Base-by-base conservation (phyloP, 2,888 invertebrate genomes). In the Malacosoma neustria region DNA sequence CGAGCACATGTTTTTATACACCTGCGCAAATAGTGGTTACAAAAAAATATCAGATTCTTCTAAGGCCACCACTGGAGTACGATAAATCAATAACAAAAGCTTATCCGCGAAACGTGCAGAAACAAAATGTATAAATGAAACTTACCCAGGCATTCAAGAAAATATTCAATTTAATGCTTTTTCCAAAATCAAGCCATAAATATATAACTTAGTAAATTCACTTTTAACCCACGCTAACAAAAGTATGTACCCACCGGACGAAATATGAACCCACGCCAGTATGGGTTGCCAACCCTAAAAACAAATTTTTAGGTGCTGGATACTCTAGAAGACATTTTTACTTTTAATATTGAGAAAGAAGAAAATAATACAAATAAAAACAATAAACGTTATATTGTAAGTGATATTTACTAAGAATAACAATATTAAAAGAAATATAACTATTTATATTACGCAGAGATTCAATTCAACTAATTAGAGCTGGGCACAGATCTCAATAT, bases 151-250 rank as follows among this genome's bases (percentile, higher is more conserved):
- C 22, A 48, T 63, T 56, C 40, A 49, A 48, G 45, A 47, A 46
- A 46, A 39, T 37, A 42, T 51, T 51, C 46, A 42, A 35, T 45
- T 33, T 43, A 35, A 39, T 38, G 22, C 46, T 49, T 59, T 54
- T 35, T 39, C 48, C n/a, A 40, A 42, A 22, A 22, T 9, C 9
- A 22, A 22, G 22, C 22, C 5, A 7, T 22, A 22, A 22, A 22
- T 22, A 22, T 22, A 7, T 22, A 22, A 7, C 9, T 4, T 22
- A 22, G 9, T 22, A 22, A 9, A 22, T 22, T n/a, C n/a, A n/a
- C n/a, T n/a, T 57, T 59, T 61, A 64, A 76, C 77, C 80, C 81
- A 81, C 82, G 82, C 82, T 60, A 80, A 70, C 72, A 73, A 69
- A n/a, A n/a, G n/a, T n/a, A n/a, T n/a, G 63, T 62, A 61, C 52